Base-by-base conservation (phyloP, 2,888 invertebrate genomes). In the Xylocampa areola region DNA sequence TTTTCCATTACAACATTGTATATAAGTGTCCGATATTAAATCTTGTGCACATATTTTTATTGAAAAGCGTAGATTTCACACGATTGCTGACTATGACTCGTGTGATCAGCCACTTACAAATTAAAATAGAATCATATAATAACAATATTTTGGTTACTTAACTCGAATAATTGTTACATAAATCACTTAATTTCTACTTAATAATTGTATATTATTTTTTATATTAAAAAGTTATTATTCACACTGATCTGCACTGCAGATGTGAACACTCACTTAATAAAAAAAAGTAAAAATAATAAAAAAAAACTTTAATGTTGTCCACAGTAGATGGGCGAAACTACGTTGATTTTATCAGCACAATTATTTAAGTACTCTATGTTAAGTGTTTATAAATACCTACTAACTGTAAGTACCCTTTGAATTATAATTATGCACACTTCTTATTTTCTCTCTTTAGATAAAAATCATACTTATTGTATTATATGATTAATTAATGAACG, bases 101-200 rank as follows among this genome's bases (percentile, higher is more conserved):
- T 48, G 25, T 11, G 10, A 2, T 21, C 6, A 6, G 39, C 43
- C 35, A 44, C 35, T 45, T 11, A 35, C 2, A 14, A 32, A 21
- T 35, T 11, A 23, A 8, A 13, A 10, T 14, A 7, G 7, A 6
- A 5, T 21, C 2, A 4, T 21, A 7, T 25, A 11, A 11, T 4
- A 3, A 29, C 10, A 29, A 29, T n/a, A 36, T 5, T 47, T 59
- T 68, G 50, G 54, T 48, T 55, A 60, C 52, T 44, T 55, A 57
- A 53, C 55, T 63, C 48, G 71, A 67, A 64, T 73, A 54, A n/a
- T n/a, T 47, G 10, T 33, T 27, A 37, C 19, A 37, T 50, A 60
- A 48, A 63, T 61, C 60, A 74, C 50, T 68, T 73, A 68, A 60
- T 53, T 67, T 32, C 51, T 68, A 79, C 62, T 71, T 73, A 72